Base-by-base conservation (phyloP, 2,113 vertebrate genomes). In the Ammospiza nelsoni region DNA sequence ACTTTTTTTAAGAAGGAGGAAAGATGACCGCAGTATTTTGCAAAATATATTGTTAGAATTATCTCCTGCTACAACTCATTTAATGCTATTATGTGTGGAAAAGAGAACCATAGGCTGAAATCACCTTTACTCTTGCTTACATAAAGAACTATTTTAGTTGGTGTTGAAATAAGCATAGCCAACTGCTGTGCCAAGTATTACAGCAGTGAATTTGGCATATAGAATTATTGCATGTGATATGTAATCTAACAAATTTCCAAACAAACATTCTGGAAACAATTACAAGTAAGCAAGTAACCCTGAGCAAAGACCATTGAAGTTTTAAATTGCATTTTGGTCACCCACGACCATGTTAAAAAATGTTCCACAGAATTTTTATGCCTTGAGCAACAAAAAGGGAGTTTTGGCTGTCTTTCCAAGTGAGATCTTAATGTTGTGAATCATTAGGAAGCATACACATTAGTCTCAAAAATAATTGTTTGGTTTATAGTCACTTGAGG, bases 261-360 rank as follows among this genome's bases (percentile, higher is more conserved):
- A 98, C 97, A 98, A 98, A 98, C 94, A 97, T 97, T 98, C 98
- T 99, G 98, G 98, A 99, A 99, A 97, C 97, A 98, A 98, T 99
- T 99, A 98, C 93, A 95, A 97, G 80, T 93, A 96, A 97, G 94
- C 80, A 94, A 94, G 90, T 65, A 96, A 90, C 74, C 49, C 82
- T 91, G 91, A 97, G 97, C 95, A 98, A 98, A 97, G 96, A 85
- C 82, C 82, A 89, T 12, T 96, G 95, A 96, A 97, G 92, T 96
- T 97, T 97, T 97, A 97, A 96, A 98, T 95, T 97, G 93, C 73
- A 61, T 97, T 96, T 97, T 96, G 95, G 92, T 98, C 94, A 97
- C 87, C 95, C 95, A 95, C 21, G 37, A 97, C 68, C 83, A 67
- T 92, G 92, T 87, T 21, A 74, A 94, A 94, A 92, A 92, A 84